Evolutionary conservation across 2,113 vertebrate genomes (phyloP).

Genomic region (Raja brachyura): DNA sequence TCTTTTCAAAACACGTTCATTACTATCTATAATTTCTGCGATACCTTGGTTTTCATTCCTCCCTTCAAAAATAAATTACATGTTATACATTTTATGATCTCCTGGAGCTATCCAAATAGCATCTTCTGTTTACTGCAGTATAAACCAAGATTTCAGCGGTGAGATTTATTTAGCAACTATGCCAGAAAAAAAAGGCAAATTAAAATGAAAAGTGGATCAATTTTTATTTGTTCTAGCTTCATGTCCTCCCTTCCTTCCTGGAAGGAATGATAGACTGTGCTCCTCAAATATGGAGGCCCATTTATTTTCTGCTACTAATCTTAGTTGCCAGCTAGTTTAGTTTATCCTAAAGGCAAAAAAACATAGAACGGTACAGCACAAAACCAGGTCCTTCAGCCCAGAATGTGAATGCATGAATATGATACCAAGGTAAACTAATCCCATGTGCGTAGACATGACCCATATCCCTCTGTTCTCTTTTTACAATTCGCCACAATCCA

Average conservation of each 20-base stretch:
- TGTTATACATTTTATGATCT: neutral
- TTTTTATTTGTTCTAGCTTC: neutral
- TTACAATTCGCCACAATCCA: no score
- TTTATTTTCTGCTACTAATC: no score
- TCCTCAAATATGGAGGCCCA: neutral
- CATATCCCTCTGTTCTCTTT: no score
- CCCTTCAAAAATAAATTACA: neutral
- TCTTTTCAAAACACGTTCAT: neutral
- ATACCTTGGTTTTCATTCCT: neutral
- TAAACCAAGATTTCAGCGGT: neutral
- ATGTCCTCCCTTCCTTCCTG: neutral
- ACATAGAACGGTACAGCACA: no score
- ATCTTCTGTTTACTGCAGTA: neutral
- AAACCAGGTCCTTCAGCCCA: no score
- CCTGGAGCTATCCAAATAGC: neutral
- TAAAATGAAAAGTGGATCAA: neutral
- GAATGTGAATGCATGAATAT: no score
- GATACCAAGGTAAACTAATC: no score
- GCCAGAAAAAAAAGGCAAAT: neutral
- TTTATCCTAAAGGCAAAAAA: no score
- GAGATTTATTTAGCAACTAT: neutral
- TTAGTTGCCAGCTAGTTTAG: no score
- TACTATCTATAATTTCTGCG: neutral
- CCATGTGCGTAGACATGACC: no score
- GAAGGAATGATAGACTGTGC: neutral